phyloP scores from a whole-genome alignment of 2,888 invertebrate genomes.

The Catocala fraxini region DNA sequence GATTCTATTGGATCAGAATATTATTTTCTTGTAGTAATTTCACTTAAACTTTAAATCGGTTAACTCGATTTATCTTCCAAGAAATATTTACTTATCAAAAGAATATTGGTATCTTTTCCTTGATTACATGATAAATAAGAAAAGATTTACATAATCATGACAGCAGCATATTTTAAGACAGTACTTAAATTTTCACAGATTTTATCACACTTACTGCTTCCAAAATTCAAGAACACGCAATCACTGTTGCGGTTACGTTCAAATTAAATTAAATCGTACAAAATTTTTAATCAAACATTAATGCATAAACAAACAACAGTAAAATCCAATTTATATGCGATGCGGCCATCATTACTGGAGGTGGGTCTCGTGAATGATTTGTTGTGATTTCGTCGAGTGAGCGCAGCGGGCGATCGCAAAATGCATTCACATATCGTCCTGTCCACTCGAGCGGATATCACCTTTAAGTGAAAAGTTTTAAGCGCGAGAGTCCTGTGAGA shows the following conservation, averaged over 20 bases:
- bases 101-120: neutral
- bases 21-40: neutral
- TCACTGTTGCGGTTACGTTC: slow-evolving; percentile 27
- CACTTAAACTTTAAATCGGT: neutral
- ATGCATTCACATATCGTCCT: slow-evolving; percentile 74
- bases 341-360: slow-evolving; percentile 84
- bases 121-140: neutral
- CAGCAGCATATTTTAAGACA: slow-evolving; percentile 6
- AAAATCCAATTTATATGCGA: slow-evolving; percentile 80
- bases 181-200: slow-evolving; percentile 20
- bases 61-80: neutral
- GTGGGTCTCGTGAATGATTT: slow-evolving; percentile 85
- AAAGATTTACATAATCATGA: slow-evolving; percentile 1
- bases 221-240: slow-evolving; percentile 20
- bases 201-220: slow-evolving; percentile 22
- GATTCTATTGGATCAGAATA: slow-evolving; percentile 6
- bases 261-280: slow-evolving; percentile 50
- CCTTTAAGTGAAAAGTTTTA: slow-evolving; percentile 58
- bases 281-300: slow-evolving; percentile 59
- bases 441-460: slow-evolving; percentile 55
- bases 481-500: slow-evolving; percentile 58
- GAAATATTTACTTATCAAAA: too few relatives aligned
- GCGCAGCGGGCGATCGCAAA: slow-evolving; percentile 84
- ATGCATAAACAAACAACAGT: slow-evolving; percentile 71
- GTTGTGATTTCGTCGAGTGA: slow-evolving; percentile 84